phyloP scores from a whole-genome alignment of 2,113 vertebrate genomes.

The Halichoerus grypus region DNA sequence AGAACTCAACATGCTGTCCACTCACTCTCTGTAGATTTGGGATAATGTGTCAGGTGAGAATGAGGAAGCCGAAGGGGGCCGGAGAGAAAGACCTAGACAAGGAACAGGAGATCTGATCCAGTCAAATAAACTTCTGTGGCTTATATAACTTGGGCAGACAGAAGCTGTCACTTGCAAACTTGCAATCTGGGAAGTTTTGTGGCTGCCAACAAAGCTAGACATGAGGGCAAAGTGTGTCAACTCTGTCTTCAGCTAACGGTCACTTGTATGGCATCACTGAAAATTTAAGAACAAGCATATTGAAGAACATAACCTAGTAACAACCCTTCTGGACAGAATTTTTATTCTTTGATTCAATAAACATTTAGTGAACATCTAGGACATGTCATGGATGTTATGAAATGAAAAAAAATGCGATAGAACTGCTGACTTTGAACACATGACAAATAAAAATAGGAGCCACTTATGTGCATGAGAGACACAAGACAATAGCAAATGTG shows the following conservation, averaged over 20 bases:
- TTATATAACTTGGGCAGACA: not conserved
- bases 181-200: fast-evolving
- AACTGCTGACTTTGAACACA: not conserved
- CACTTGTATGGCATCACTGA: not conserved
- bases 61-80: not conserved
- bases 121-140: not conserved
- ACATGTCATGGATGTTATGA: not conserved
- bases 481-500: not conserved
- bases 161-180: not conserved
- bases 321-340: not conserved
- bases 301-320: not conserved
- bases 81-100: not conserved
- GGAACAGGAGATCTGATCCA: not conserved
- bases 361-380: not conserved
- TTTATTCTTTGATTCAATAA: not conserved
- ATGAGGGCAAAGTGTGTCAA: not conserved
- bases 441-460: not conserved
- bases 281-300: not conserved
- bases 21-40: not conserved
- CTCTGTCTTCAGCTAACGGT: not conserved
- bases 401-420: not conserved
- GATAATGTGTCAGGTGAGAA: not conserved
- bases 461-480: not conserved
- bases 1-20: not conserved
- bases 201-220: not conserved